Evolutionary conservation across 2,113 vertebrate species (phyloP).

Genomic region (Rhagologus leucostigma): DNA sequence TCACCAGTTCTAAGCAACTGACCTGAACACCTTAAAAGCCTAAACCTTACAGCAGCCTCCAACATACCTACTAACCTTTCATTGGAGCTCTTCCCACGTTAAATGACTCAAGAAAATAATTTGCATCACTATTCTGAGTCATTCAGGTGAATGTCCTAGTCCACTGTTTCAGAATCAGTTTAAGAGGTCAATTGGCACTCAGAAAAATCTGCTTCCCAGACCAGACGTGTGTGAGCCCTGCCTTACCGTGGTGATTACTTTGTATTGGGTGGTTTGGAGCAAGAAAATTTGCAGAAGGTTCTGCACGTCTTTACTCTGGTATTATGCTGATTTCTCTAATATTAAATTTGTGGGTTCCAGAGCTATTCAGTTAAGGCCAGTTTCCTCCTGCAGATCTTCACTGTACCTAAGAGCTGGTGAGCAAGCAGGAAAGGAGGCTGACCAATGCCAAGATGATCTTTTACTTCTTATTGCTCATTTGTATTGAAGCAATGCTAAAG

Average conservation of each 20-base stretch:
- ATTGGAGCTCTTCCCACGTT: not conserved
- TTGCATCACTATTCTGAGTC: not conserved
- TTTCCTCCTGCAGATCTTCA: not conserved
- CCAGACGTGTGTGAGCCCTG: not conserved
- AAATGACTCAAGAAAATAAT: not conserved
- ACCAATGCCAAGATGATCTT: not conserved
- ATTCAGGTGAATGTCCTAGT: not conserved
- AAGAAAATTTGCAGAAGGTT: not conserved
- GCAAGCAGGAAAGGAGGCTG: not conserved
- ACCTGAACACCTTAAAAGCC: not conserved
- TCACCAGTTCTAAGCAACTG: not conserved
- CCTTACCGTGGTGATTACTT: not conserved
- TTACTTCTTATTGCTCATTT: not conserved
- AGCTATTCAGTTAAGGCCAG: not conserved
- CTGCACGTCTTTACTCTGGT: not conserved
- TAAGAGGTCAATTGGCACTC: not conserved
- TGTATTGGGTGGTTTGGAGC: not conserved
- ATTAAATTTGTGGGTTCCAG: not conserved
- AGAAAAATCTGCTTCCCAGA: not conserved
- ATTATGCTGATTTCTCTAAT: not conserved
- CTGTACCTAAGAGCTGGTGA: not conserved
- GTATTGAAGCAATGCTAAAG: not conserved
- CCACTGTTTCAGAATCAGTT: not conserved
- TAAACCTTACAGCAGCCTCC: not conserved
- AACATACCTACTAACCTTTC: not conserved